Conservation (phyloP, 2,888 invertebrate genomes). For the Blomia tropicalis region DNA sequence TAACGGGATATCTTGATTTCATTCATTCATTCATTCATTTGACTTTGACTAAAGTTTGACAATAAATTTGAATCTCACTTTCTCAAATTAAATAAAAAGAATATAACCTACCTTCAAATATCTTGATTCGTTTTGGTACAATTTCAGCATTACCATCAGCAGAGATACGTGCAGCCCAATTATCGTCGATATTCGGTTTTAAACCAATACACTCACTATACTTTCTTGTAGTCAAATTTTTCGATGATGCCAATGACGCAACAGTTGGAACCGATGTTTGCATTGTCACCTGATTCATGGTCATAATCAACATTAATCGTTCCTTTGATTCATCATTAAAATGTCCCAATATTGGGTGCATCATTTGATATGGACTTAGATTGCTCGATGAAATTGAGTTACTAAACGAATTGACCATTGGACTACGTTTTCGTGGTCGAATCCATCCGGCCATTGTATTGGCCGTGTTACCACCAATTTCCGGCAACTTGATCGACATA, state of each 20-base stretch:
- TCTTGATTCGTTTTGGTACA: conserved; percentile 31
- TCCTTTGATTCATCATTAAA: conserved; percentile 6
- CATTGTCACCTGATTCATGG: not conserved
- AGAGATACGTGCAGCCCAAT: not conserved
- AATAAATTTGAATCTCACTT: too few species aligned
- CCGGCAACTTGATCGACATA: not conserved
- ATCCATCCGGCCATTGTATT: not conserved
- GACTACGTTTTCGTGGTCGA: conserved; percentile 4
- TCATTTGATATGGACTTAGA: not conserved
- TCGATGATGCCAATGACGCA: not conserved
- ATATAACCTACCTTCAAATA: conserved; percentile 39
- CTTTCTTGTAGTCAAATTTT: not conserved
- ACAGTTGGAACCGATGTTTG: not conserved
- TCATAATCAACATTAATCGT: conserved; percentile 6
- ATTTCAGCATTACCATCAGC: not conserved
- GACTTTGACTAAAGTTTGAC: too few species aligned
- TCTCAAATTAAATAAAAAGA: too few species aligned
- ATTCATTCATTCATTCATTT: too few species aligned
- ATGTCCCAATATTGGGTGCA: conserved; percentile 24
- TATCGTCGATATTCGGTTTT: not conserved
- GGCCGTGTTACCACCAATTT: too few species aligned
- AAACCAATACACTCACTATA: conserved; percentile 3
- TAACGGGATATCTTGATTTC: too few species aligned
- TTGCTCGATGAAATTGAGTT: not conserved
- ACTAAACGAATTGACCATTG: not conserved